A percentile compares a stretch with the other conserved stretches of the same genome.
phyloP scores from a whole-genome alignment of 2,113 vertebrate genomes.

The Panthera tigris region DNA sequence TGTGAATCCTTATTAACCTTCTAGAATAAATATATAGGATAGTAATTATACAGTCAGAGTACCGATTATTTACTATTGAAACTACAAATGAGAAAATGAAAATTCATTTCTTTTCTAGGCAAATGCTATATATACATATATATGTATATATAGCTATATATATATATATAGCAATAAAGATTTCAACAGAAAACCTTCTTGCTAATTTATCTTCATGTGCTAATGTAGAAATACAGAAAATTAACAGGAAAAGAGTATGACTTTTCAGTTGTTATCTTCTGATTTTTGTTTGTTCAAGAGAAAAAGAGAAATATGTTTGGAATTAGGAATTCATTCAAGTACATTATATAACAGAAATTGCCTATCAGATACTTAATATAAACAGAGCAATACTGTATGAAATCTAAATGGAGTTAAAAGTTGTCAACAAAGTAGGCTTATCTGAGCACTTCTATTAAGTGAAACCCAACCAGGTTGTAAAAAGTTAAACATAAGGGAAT shows the following conservation, averaged over 20 bases:
- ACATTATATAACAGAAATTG: not conserved
- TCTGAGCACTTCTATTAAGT: conserved; percentile 28
- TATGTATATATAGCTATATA: not conserved
- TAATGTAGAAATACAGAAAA: not conserved
- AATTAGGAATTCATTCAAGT: not conserved
- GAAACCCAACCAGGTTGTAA: conserved; percentile 34
- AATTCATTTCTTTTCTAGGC: not conserved
- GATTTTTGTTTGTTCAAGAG: not conserved
- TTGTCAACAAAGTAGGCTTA: conserved; percentile 9
- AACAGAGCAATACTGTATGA: not conserved
- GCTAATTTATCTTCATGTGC: not conserved
- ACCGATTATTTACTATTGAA: not conserved
- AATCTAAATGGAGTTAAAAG: conserved; percentile 56
- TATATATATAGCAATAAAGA: not conserved
- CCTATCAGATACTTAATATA: conserved; percentile 34
- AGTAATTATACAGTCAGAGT: not conserved
- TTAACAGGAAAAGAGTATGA: not conserved
- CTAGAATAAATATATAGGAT: not conserved
- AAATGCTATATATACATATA: not conserved
- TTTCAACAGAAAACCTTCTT: not conserved
- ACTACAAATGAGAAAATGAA: not conserved
- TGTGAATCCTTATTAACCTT: not conserved
- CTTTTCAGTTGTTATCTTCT: not conserved
- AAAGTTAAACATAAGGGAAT: conserved; percentile 72
- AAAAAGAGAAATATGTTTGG: not conserved